Evolutionary conservation across 2,888 invertebrate genomes (phyloP).

Genomic region (Dolichopus griseipennis): DNA sequence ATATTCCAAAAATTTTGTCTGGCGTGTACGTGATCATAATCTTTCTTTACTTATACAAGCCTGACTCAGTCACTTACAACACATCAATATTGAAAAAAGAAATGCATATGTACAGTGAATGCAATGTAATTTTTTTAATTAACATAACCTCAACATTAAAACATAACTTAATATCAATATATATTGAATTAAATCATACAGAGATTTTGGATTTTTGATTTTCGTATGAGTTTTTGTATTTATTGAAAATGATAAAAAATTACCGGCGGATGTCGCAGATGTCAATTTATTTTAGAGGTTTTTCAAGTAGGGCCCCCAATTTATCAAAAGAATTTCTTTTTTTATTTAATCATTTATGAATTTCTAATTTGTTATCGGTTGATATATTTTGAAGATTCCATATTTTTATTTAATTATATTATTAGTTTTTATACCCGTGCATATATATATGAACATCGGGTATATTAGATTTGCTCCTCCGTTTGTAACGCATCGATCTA

Average conservation of each 20-base stretch:
- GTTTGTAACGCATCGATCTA: too few species aligned
- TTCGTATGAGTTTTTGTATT: background rate
- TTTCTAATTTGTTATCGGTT: background rate
- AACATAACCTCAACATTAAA: background rate
- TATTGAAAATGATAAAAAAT: background rate
- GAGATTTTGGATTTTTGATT: background rate
- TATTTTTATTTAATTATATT: too few species aligned
- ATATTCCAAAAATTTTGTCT: background rate
- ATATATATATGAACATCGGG: too few species aligned
- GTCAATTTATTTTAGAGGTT: background rate
- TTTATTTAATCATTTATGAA: background rate
- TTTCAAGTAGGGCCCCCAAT: background rate
- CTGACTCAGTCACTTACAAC: too few species aligned
- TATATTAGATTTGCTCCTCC: too few species aligned
- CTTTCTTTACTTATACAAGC: background rate
- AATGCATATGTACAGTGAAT: too few species aligned
- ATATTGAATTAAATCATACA: background rate
- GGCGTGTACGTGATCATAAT: background rate
- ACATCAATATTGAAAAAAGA: too few species aligned
- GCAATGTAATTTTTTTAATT: background rate
- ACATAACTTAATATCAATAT: background rate
- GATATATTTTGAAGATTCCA: background rate
- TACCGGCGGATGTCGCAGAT: constrained; percentile 2
- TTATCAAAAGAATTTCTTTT: background rate
- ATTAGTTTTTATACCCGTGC: too few species aligned